A percentile compares a stretch with the other conserved stretches of the same genome.
Evolutionary conservation across 2,888 invertebrate species (phyloP).

Genomic region (Drosophila kuntzei): DNA sequence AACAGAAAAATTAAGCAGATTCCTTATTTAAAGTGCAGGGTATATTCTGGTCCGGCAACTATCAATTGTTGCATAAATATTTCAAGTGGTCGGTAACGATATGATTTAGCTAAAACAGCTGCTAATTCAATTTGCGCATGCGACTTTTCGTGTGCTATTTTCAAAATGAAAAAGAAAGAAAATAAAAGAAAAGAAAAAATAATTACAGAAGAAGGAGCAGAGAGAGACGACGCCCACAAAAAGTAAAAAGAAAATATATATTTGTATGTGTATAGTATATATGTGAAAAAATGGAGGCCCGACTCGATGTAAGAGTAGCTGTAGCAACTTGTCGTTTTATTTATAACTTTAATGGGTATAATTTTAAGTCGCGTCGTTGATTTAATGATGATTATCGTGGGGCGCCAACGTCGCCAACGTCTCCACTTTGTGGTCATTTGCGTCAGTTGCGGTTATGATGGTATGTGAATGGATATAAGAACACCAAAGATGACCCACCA

Average conservation of each 20-base stretch:
- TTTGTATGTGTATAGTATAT: not conserved
- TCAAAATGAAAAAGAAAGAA: slow-evolving; percentile 68
- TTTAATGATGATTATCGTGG: slow-evolving; percentile 78
- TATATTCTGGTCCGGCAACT: slow-evolving; percentile 4
- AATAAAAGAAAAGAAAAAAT: slow-evolving; percentile 34
- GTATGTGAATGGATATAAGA: slow-evolving; percentile 5
- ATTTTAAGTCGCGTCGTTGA: slow-evolving; percentile 74
- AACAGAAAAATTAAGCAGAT: no score
- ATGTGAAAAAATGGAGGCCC: slow-evolving; percentile 5
- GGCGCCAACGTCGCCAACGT: slow-evolving; percentile 44
- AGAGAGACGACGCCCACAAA: slow-evolving; percentile 51
- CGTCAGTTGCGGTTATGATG: slow-evolving; percentile 55
- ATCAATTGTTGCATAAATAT: no score
- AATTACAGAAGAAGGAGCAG: slow-evolving; percentile 65
- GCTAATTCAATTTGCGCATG: slow-evolving; percentile 65
- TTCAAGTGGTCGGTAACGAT: slow-evolving; percentile 1
- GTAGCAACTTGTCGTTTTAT: slow-evolving; percentile 61
- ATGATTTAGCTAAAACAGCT: slow-evolving; percentile 37
- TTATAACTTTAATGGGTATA: slow-evolving; percentile 81
- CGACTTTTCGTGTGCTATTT: slow-evolving; percentile 60
- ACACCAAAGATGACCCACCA: slow-evolving; percentile 22
- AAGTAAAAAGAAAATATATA: slow-evolving; percentile 1
- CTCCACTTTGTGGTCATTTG: slow-evolving; percentile 60
- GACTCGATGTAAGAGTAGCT: slow-evolving; percentile 2
- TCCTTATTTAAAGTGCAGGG: slow-evolving; percentile 3